Evolutionary conservation across 2,888 invertebrate genomes (phyloP).

Genomic region (Cyclophora punctaria): DNA sequence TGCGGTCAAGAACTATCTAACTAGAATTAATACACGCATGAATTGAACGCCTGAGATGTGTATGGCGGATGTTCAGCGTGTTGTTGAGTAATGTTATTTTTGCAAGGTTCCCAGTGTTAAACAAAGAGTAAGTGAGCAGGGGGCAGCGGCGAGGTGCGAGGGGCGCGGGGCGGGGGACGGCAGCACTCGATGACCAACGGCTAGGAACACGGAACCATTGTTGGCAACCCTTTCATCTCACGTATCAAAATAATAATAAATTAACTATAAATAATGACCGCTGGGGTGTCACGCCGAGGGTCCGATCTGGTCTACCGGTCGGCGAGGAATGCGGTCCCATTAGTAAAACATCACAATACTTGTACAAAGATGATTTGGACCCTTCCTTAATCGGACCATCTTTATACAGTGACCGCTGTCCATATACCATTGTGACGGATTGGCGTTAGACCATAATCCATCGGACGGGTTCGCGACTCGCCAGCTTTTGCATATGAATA

Average conservation of each 20-base stretch:
- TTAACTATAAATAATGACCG: slow-evolving; percentile 67
- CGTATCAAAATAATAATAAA: slow-evolving; percentile 74
- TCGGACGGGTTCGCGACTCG: slow-evolving; percentile 39
- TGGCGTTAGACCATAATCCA: slow-evolving; percentile 71
- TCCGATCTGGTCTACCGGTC: slow-evolving; percentile 61
- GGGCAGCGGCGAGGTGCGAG: background rate
- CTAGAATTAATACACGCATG: too few relatives aligned
- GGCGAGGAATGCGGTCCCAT: slow-evolving; percentile 66
- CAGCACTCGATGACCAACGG: slow-evolving; percentile 42
- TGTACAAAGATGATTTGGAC: slow-evolving; percentile 28
- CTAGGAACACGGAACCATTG: slow-evolving; percentile 60
- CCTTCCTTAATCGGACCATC: slow-evolving; percentile 63
- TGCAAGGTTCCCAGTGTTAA: slow-evolving; percentile 36
- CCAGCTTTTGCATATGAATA: slow-evolving; percentile 60
- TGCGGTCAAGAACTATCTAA: too few relatives aligned
- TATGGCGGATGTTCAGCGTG: background rate
- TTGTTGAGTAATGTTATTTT: background rate
- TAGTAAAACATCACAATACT: slow-evolving; percentile 66
- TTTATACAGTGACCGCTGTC: slow-evolving; percentile 68
- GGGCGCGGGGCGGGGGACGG: slow-evolving; percentile 27
- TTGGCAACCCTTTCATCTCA: slow-evolving; percentile 62
- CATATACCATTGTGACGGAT: slow-evolving; percentile 42
- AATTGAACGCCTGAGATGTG: background rate
- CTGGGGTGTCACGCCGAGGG: slow-evolving; percentile 30
- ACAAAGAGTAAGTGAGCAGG: slow-evolving; percentile 30